Base-by-base conservation (phyloP, 2,113 vertebrate species). In the Argyrosomus japonicus region DNA sequence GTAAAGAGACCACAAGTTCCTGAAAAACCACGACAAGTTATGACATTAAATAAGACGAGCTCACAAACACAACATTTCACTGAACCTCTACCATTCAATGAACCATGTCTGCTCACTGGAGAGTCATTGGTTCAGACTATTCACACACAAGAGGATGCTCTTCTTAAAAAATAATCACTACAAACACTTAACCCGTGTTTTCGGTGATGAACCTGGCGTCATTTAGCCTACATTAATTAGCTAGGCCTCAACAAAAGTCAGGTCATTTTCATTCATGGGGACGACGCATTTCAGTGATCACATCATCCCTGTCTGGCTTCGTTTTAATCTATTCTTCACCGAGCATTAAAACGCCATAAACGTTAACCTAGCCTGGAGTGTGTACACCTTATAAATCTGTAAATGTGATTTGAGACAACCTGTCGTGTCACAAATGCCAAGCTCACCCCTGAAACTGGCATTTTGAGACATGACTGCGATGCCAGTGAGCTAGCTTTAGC, bases 401-500 rank as follows among this genome's bases (percentile, higher is more conserved):
- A 48, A n/a, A 50, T 3, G 8, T 21, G 0, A 23, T 43, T 2
- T 48, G 19, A 45, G 11, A 21, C 23, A 60, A 48, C 47, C 47
- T 68, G 47, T 29, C 45, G 43, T 53, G 21, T 47, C 65, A 75
- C 15, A 51, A 40, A 45, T 40, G 36, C 62, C n/a, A 64, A 68
- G 25, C 64, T 58, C 62, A 62, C 13, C n/a, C n/a, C 57, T 32
- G 9, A 61, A 88, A 73, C 47, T 79, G 36, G 64, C 27, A 64
- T 82, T 75, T 81, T 62, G 12, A 63, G 58, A 77, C 67, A 74
- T 64, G 45, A 73, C 77, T 87, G 75, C 75, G 75, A 85, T 81
- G 81, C 65, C 81, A 88, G 77, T 54, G 73, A 63, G 85, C 81
- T 86, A 82, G 87, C 78, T 53, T 13, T 67, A 87, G 76, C 62